Percentiles rank a stretch among this genome's conserved stretches.
Evolutionary conservation across 2,113 vertebrate genomes (phyloP).

Genomic region (Fulica atra): DNA sequence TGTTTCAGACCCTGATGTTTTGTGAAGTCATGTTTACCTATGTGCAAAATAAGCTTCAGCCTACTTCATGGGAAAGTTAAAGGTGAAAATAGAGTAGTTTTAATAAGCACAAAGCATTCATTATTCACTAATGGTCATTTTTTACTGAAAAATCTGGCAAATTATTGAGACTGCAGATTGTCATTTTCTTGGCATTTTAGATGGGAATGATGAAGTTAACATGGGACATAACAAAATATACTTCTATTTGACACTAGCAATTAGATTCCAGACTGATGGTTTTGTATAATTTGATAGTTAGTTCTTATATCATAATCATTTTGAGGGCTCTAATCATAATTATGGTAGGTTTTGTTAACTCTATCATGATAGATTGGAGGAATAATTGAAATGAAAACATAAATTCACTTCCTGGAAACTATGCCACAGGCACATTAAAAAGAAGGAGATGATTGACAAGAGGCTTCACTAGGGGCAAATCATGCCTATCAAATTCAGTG

Average conservation of each 20-base stretch:
- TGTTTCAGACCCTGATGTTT: not conserved
- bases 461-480: too few relatives aligned
- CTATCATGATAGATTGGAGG: not conserved
- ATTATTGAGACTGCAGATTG: not conserved
- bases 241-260: not conserved
- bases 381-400: not conserved
- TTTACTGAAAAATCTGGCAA: not conserved
- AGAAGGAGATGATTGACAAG: too few relatives aligned
- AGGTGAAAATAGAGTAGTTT: not conserved
- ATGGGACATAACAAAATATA: not conserved
- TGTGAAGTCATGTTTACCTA: not conserved
- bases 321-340: not conserved
- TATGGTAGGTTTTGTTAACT: not conserved
- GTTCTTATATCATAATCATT: not conserved
- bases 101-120: not conserved
- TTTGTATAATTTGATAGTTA: not conserved
- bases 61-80: not conserved
- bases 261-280: not conserved
- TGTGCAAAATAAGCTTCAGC: not conserved
- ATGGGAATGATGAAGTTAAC: not conserved
- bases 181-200: not conserved
- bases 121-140: not conserved
- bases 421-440: too few relatives aligned
- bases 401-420: not conserved
- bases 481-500: too few relatives aligned